These are phyloP conservation scores for Andrena trimmerana DNA, from an alignment of 2,888 invertebrate genomes.

Conservation along the genomic window DNA sequence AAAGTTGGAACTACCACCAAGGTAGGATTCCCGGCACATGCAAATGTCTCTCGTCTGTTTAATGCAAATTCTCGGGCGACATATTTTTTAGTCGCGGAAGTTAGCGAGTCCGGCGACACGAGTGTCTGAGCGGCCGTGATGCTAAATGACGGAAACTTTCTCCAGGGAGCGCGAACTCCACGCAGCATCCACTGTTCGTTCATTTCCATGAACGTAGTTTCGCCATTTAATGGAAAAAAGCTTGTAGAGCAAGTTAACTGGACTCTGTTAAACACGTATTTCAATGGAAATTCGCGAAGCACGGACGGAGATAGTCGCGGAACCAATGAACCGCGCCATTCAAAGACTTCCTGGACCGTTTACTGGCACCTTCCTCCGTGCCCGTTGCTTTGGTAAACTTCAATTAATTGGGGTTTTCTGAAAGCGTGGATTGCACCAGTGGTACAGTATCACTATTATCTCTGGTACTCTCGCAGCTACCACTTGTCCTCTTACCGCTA, in stretches of 20 bases:
- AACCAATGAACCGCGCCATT: background rate
- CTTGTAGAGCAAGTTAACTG: constrained; percentile 22
- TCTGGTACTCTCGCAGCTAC: too few relatives aligned
- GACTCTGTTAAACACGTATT: background rate
- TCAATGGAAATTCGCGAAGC: constrained; percentile 10
- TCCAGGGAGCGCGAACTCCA: background rate
- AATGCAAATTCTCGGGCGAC: constrained; percentile 27
- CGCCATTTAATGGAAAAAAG: constrained; percentile 12
- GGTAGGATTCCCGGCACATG: background rate
- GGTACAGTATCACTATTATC: too few relatives aligned
- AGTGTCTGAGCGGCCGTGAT: background rate
- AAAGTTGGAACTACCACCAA: background rate
- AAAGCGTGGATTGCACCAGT: too few relatives aligned
- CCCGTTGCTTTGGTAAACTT: background rate
- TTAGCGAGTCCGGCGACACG: constrained; percentile 16
- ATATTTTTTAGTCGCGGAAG: constrained; percentile 43
- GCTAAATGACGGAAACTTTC: constrained; percentile 36
- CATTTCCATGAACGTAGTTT: background rate
- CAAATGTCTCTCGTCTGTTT: constrained; percentile 7
- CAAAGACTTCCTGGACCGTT: background rate
- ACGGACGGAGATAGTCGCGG: background rate
- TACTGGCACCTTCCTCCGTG: too few relatives aligned
- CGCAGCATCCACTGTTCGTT: background rate
- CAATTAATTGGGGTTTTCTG: background rate
- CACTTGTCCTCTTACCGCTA: too few relatives aligned